phyloP scores from a whole-genome alignment of 1,140 invertebrate genomes.

The Danaus melanippus region DNA sequence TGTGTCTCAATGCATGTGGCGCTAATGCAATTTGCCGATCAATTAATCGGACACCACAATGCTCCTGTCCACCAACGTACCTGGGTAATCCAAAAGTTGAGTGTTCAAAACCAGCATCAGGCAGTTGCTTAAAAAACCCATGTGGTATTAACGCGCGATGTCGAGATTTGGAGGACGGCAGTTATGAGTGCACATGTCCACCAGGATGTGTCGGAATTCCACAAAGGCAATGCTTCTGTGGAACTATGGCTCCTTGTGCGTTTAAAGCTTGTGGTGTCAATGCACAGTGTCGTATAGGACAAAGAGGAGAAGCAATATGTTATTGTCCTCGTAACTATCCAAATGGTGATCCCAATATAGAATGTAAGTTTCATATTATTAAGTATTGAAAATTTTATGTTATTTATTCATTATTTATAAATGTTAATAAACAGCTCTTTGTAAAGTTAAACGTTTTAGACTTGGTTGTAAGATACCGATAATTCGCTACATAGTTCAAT shows the following conservation, averaged over 20 bases:
- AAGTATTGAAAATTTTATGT: neutral
- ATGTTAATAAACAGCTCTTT: neutral
- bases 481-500: too few relatives aligned
- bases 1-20: conserved; percentile 86
- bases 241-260: conserved; percentile 78
- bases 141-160: conserved; percentile 90
- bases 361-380: conserved; percentile 80
- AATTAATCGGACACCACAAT: conserved; percentile 81
- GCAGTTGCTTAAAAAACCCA: conserved; percentile 83
- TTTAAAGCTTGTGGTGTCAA: conserved; percentile 85
- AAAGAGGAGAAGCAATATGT: conserved; percentile 79
- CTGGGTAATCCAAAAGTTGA: conserved; percentile 86
- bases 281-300: conserved; percentile 82
- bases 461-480: too few relatives aligned
- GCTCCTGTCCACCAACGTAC: conserved; percentile 88
- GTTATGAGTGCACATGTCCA: conserved; percentile 84
- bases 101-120: conserved; percentile 77
- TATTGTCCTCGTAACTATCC: conserved; percentile 87
- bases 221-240: conserved; percentile 83
- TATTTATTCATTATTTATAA: conserved; percentile 1
- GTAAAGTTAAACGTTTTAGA: too few relatives aligned
- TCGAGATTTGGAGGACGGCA: conserved; percentile 78
- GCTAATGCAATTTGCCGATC: conserved; percentile 90
- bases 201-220: conserved; percentile 87
- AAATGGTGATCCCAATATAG: conserved; percentile 85